Base-by-base conservation (phyloP, 2,888 invertebrate genomes). In the Rhorus exstirpatorius region DNA sequence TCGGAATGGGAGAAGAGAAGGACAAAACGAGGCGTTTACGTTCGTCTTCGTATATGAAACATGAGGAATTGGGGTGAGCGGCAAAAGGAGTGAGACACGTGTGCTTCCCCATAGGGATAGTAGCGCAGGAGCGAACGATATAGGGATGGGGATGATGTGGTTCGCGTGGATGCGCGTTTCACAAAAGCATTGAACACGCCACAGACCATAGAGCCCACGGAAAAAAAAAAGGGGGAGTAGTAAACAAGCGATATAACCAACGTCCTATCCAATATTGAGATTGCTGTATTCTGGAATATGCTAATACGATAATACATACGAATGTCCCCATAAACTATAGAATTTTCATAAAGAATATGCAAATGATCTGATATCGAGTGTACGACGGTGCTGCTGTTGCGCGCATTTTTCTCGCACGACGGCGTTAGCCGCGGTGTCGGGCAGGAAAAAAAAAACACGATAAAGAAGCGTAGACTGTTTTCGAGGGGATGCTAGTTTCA, bases 261-360 rank as follows among this genome's bases (percentile, higher is more conserved):
- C 86, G 83, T 86, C 68, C 89, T 90, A 92, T 92, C 92, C 92
- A 93, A 93, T 93, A 93, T 93, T 92, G 92, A 92, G 92, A 93
- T 93, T 92, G 93, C 91, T 89, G 92, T 91, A 90, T 92, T 86
- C 86, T 88, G 89, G 92, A 91, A 92, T 93, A 93, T 93, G 93
- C 92, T 93, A 93, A 93, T 93, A 89, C 86, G 90, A 91, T 93
- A 93, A 93, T 92, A 92, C 92, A 93, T 92, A 92, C 91, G 89
- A 93, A 93, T 93, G 91, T 88, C 88, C 88, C 91, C 91, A 92
- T 92, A 92, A 92, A 92, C 92, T 92, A 92, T 92, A 92, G 93
- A 92, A 92, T 92, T 92, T 93, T 92, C 92, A 92, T 93, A 92
- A 92, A 92, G 89, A 89, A 91, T 90, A 93, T 92, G 92, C 93